Conservation (phyloP, 92 coral and sea anemone species). For the Meandrina meandrites region DNA sequence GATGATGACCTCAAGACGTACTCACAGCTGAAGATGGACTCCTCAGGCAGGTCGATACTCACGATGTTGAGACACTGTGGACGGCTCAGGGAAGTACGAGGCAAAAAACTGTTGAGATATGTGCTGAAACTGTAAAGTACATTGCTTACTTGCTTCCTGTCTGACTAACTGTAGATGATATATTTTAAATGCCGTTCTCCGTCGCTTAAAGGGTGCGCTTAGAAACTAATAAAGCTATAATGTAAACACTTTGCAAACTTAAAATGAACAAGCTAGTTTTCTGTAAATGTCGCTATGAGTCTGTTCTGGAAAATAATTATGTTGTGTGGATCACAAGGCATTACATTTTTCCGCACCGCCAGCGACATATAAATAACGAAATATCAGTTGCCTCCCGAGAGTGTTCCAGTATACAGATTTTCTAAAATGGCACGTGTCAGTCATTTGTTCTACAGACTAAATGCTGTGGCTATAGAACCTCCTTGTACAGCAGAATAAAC, state of each 20-base stretch:
- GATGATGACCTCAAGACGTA: constrained; percentile 85
- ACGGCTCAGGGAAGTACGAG: constrained; percentile 86
- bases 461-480: neutral
- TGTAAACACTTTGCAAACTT: no score
- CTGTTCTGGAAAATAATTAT: neutral
- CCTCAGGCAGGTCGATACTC: constrained; percentile 75
- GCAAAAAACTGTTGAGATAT: constrained; percentile 84
- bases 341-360: neutral
- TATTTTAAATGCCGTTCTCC: neutral
- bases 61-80: constrained; percentile 88
- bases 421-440: neutral
- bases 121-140: constrained; percentile 55
- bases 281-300: neutral
- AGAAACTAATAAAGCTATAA: neutral
- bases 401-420: neutral
- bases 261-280: no score
- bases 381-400: neutral
- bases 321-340: neutral
- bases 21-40: constrained; percentile 83
- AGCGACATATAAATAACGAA: no score
- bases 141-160: neutral
- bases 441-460: neutral
- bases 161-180: neutral
- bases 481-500: neutral
- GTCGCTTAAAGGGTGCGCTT: neutral